Conservation (phyloP, 2,113 vertebrate species). For the Tetrao urogallus region DNA sequence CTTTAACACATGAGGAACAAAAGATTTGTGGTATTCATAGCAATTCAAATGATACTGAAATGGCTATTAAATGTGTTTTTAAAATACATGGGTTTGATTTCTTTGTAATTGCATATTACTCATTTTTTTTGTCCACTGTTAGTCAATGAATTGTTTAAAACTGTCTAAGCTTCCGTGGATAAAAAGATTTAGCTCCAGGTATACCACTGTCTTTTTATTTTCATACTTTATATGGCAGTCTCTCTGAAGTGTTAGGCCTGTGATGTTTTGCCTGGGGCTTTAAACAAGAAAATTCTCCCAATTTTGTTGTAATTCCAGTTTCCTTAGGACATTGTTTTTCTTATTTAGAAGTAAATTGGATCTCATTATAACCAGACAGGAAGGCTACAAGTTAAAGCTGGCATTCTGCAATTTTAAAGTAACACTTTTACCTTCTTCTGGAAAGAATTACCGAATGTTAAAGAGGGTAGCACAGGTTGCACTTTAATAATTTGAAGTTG, state of each 20-base stretch:
- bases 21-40: neutral
- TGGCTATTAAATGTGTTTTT: neutral
- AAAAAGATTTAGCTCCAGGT: neutral
- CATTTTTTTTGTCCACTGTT: neutral
- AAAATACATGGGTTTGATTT: neutral
- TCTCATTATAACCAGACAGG: neutral
- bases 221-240: neutral
- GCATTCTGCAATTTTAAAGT: neutral
- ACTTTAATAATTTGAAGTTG: neutral
- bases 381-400: slow-evolving; percentile 19
- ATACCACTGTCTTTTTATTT: neutral
- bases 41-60: neutral
- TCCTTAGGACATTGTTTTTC: neutral
- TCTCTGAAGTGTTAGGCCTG: neutral
- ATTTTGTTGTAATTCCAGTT: neutral
- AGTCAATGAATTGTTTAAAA: slow-evolving; percentile 12
- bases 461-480: neutral
- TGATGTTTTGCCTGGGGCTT: slow-evolving; percentile 1
- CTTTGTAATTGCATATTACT: neutral
- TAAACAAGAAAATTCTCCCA: neutral
- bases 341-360: slow-evolving; percentile 2
- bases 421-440: neutral
- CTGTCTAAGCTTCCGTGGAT: neutral
- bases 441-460: neutral
- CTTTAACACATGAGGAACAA: neutral